phyloP scores from a whole-genome alignment of 2,797 vertebrate species.

The Molothrus aeneus region DNA sequence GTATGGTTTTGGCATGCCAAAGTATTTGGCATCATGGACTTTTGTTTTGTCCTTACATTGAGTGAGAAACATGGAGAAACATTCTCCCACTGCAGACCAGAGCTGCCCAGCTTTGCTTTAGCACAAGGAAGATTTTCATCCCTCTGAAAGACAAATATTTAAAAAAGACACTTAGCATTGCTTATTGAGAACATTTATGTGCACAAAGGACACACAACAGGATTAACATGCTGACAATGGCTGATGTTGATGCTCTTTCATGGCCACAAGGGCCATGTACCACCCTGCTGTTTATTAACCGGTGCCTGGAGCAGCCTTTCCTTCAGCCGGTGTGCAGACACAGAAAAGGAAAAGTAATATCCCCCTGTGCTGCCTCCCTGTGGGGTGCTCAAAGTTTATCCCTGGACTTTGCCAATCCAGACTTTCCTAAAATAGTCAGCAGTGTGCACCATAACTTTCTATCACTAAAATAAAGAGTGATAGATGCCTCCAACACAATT shows the following conservation, averaged over 20 bases:
- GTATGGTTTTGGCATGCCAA: neutral
- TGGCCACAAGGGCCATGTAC: neutral
- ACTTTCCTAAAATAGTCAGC: neutral
- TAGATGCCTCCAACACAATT: neutral
- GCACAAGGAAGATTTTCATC: neutral
- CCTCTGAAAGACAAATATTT: neutral
- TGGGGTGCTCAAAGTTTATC: neutral
- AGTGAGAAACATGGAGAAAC: neutral
- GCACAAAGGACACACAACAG: neutral
- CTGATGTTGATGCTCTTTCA: neutral
- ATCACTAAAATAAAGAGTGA: neutral
- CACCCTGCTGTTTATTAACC: neutral
- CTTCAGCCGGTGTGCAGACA: neutral
- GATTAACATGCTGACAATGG: neutral
- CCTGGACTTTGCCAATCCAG: neutral
- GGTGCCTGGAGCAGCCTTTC: neutral
- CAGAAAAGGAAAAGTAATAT: neutral
- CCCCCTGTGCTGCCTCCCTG: neutral
- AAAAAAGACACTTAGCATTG: neutral
- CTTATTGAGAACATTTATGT: neutral
- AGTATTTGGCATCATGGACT: neutral
- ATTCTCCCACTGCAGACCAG: neutral
- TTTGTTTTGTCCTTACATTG: neutral
- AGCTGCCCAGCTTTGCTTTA: neutral
- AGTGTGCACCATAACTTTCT: neutral